Evolutionary conservation across 2,888 invertebrate genomes (phyloP).

Genomic region (Pomacea canaliculata): DNA sequence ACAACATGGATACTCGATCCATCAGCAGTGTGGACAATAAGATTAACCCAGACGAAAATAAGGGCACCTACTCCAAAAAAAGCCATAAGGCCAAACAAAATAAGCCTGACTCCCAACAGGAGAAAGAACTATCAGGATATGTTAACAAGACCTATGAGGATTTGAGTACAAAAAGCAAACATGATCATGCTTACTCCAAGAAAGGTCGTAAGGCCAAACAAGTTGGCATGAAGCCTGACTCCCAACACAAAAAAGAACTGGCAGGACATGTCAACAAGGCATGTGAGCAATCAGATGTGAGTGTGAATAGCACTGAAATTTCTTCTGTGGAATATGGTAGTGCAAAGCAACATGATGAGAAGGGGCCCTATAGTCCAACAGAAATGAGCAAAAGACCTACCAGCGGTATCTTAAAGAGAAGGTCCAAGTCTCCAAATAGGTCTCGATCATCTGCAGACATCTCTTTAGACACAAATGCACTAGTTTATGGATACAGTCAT

Average conservation of each 20-base stretch:
- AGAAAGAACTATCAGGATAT: too few species aligned
- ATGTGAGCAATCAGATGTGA: slow-evolving; percentile 15
- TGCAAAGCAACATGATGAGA: not conserved
- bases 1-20: too few species aligned
- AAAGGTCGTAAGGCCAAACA: too few species aligned
- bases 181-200: too few species aligned
- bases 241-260: slow-evolving; percentile 17
- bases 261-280: slow-evolving; percentile 23
- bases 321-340: slow-evolving; percentile 11
- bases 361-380: slow-evolving; percentile 2
- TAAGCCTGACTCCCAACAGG: too few species aligned
- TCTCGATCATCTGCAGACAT: slow-evolving; percentile 33
- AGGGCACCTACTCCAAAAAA: too few species aligned
- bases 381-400: slow-evolving; percentile 24
- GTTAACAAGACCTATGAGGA: too few species aligned
- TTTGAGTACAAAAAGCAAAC: too few species aligned
- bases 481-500: slow-evolving; percentile 31
- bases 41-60: too few species aligned
- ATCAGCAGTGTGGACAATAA: too few species aligned
- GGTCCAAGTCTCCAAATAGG: slow-evolving; percentile 32
- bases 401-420: slow-evolving; percentile 29
- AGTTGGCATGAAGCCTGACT: slow-evolving; percentile 5
- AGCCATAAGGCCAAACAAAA: too few species aligned
- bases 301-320: not conserved
- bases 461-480: slow-evolving; percentile 24